Evolutionary conservation across 2,113 vertebrate species (phyloP).

Genomic region (Oostethus manadensis): DNA sequence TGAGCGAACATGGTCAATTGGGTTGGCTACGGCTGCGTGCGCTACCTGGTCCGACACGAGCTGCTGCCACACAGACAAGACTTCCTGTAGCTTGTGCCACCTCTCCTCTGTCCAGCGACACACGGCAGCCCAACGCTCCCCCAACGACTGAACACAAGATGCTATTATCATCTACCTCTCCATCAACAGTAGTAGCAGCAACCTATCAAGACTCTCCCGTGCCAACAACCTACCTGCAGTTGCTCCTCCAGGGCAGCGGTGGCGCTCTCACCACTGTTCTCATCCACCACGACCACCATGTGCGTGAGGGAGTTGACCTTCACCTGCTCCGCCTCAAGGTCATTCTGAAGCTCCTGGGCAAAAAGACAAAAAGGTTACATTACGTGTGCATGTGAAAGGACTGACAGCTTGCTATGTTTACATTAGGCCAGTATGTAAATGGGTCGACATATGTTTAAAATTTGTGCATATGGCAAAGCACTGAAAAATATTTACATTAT

Average conservation of each 20-base stretch:
- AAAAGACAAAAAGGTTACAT: background rate
- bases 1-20: background rate
- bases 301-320: slow-evolving; percentile 98
- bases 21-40: background rate
- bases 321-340: slow-evolving; percentile 91
- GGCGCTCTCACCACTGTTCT: slow-evolving; percentile 86
- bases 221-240: slow-evolving; percentile 77
- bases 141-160: slow-evolving; percentile 75
- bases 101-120: slow-evolving; percentile 95
- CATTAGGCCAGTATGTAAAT: no score
- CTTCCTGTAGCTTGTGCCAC: slow-evolving; percentile 83
- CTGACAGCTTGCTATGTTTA: no score
- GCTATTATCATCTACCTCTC: background rate
- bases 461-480: no score
- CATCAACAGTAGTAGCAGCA: no score
- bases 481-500: no score
- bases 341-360: slow-evolving; percentile 82
- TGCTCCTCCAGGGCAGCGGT: slow-evolving; percentile 88
- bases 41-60: slow-evolving; percentile 88
- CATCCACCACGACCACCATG: slow-evolving; percentile 98
- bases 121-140: slow-evolving; percentile 94
- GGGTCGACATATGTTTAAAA: no score
- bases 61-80: slow-evolving; percentile 85
- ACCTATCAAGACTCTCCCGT: background rate
- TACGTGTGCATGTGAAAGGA: no score